A percentile compares a stretch with the other conserved stretches of the same genome.
phyloP scores from a whole-genome alignment of 2,113 vertebrate species.

The Pampusana beccarii region DNA sequence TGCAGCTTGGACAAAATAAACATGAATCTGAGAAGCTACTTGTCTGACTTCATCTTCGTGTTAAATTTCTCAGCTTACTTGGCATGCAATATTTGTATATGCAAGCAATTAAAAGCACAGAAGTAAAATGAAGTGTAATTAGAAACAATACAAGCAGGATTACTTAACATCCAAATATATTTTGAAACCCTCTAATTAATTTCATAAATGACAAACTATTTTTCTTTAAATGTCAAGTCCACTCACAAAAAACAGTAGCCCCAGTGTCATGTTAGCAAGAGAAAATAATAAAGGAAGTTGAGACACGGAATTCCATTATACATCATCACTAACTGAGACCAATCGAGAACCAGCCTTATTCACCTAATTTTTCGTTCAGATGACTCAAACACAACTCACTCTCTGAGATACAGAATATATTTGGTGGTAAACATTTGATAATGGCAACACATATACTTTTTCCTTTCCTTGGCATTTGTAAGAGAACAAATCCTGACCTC shows the following conservation, averaged over 20 bases:
- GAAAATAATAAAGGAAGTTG: not conserved
- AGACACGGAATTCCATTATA: not conserved
- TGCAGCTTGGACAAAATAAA: too few species aligned
- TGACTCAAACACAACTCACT: not conserved
- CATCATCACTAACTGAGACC: not conserved
- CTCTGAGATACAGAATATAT: not conserved
- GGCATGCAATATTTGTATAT: not conserved
- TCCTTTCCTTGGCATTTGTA: not conserved
- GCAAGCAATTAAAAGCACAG: not conserved
- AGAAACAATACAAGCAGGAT: not conserved
- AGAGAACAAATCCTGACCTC: not conserved
- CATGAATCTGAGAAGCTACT: not conserved
- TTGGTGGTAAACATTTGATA: not conserved
- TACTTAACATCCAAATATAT: not conserved
- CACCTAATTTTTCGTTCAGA: not conserved
- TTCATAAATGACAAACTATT: not conserved
- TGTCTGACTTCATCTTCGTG: not conserved
- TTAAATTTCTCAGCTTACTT: not conserved
- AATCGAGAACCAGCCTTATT: not conserved
- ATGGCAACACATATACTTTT: not conserved
- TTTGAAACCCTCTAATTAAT: not conserved
- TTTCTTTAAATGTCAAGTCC: not conserved
- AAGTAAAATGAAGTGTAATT: not conserved
- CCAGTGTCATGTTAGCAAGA: not conserved
- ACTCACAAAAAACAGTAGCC: not conserved